Percentiles rank a stretch among this genome's conserved stretches.
phyloP scores from a whole-genome alignment of 2,113 vertebrate species.

The Spermophilus dauricus region DNA sequence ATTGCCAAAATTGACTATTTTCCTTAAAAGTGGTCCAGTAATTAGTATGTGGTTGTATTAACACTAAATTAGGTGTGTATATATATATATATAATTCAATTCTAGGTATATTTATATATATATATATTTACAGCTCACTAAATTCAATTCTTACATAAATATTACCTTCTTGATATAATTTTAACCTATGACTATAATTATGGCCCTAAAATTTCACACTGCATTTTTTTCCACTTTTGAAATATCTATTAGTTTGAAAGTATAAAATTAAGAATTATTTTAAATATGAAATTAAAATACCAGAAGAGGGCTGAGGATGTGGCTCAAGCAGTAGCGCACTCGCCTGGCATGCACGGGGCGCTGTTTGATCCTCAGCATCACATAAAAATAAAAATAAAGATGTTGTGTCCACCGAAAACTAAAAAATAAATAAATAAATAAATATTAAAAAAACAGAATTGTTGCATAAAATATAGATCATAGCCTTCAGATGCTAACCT shows the following conservation, averaged over 20 bases:
- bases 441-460: slow-evolving; percentile 1
- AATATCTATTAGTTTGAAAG: not conserved
- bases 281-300: not conserved
- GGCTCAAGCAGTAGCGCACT: too few relatives aligned
- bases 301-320: not conserved
- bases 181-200: not conserved
- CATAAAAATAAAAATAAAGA: too few relatives aligned
- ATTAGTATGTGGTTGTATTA: not conserved
- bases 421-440: not conserved
- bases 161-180: not conserved
- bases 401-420: too few relatives aligned
- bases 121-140: not conserved
- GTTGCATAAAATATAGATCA: not conserved
- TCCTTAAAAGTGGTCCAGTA: not conserved
- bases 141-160: not conserved
- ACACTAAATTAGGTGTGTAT: not conserved
- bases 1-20: not conserved
- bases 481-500: not conserved
- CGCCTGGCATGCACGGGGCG: too few relatives aligned
- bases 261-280: not conserved
- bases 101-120: too few relatives aligned
- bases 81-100: not conserved
- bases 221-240: not conserved
- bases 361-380: too few relatives aligned
- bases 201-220: not conserved